Evolutionary conservation across 2,113 vertebrate genomes (phyloP), one percentile per base, ranked within the genome.

Genomic region (Mus spicilegus): DNA sequence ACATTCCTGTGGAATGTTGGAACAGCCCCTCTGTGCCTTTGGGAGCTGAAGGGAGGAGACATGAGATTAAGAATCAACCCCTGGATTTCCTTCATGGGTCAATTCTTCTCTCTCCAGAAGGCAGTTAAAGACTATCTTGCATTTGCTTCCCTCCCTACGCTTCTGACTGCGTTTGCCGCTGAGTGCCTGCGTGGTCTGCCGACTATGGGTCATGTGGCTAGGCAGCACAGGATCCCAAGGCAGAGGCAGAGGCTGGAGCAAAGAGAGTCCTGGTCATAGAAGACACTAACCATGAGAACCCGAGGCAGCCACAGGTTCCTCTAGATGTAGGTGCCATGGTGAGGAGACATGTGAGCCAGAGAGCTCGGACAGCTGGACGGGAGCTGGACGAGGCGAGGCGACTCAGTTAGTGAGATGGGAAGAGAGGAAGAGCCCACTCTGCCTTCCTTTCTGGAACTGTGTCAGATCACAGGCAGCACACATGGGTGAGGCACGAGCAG

Each of bases 401-500:
- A 65, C 26, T 16, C 9, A 33, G 42, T 63, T 63, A 63, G n/a
- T 6, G 46, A 58, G 67, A 1, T 5, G 17, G 77, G 46, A 42
- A 24, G 36, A 7, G 65, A 30, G 49, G 49, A 46, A 19, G 28
- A 54, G 77, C 46, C 75, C 75, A 78, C 77, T 54, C 76, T 8
- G 77, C 49, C 26, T 51, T 54, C 49, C 30, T 78, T 28, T 30
- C 76, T 78, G 49, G 49, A 78, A 51, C 33, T 54, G 16, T 28
- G 24, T 30, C 5, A 0, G 26, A 11, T 76, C n/a, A 24, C 1
- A 58, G 65, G 5, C 16, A 13, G 17, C 30, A 6, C 5, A 1
- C 11, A 9, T 0, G 1, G 5, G 17, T 10, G 22, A 16, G 5
- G 28, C 9, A 33, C 8, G 12, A 49, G 69, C 2, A 9, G n/a